Evolutionary conservation across 2,888 invertebrate genomes (phyloP), one percentile per base, ranked within the genome.

Genomic region (Osmoderma eremita): DNA sequence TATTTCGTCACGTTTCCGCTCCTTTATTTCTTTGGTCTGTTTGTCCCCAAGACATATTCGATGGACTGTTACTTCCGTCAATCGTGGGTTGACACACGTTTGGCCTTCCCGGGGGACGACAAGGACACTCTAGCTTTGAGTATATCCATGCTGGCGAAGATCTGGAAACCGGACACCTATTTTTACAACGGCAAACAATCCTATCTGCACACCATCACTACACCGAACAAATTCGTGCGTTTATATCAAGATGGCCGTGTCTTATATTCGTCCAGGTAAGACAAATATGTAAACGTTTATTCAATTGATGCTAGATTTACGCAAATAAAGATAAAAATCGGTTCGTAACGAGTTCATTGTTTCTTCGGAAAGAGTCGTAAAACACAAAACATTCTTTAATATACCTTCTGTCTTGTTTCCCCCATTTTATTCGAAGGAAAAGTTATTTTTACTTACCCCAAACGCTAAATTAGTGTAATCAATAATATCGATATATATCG

Each of bases 61-160:
- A 91, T 94, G 90, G 93, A 94, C 81, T 93, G 93, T 79, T 94
- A 94, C 82, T 94, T 94, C 83, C 90, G 93, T 0, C 93, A 94
- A 80, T 89, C 90, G 17, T 94, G 94, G 94, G 87, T 90, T 67
- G 94, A 94, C 82, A 85, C 87, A 67, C 86, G 93, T 36, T 84
- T 94, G 70, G 89, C 90, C n/a, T 92, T 92, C 80, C 79, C 83
- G 65, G 84, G 85, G 53, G 85, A 86, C 63, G 85, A 86, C 69
- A 88, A 88, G 76, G 88, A 89, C 72, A 89, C 89, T 36, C 83
- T 93, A 68, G 91, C 92, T 0, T 84, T 93, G 71, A 91, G 91
- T 77, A 91, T 92, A 76, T 90, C 91, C 66, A 92, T 93, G 89
- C 82, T 94, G 78, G 88, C 89, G 67, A 86, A 87, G 77, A 92